Conservation (phyloP, 37 sponge, comb jelly and placozoan species). For the Tethya wilhelma region DNA sequence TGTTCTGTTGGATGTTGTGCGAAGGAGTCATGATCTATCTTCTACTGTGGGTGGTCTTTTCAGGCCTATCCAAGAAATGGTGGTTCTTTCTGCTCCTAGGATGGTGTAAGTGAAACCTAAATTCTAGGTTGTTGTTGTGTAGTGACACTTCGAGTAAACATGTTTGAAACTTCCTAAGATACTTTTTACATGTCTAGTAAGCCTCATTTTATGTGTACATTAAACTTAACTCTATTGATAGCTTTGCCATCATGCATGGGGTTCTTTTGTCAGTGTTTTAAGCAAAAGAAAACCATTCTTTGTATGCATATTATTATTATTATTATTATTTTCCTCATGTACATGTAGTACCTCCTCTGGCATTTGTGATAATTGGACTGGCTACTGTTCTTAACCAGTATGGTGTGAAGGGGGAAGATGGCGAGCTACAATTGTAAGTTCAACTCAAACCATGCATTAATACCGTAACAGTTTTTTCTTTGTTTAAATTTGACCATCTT, state of each 20-base stretch:
- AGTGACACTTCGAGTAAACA: background rate
- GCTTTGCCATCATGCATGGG: background rate
- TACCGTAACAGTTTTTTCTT: no score
- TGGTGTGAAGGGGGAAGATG: constrained; percentile 27
- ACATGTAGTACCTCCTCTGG: constrained; percentile 37
- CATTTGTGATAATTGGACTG: constrained; percentile 45
- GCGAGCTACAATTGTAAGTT: background rate
- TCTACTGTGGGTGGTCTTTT: constrained; percentile 62
- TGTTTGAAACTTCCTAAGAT: no score
- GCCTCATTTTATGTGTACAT: no score
- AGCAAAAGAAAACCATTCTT: background rate
- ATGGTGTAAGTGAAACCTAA: constrained; percentile 33
- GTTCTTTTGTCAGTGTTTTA: background rate
- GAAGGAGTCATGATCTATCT: constrained; percentile 72
- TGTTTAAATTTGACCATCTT: background rate
- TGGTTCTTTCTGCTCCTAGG: constrained; percentile 55
- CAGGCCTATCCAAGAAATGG: constrained; percentile 36
- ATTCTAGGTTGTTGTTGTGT: background rate
- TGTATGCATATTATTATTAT: background rate
- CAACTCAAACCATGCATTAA: background rate
- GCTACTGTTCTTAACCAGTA: constrained; percentile 20
- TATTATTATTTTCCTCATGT: background rate
- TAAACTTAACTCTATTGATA: background rate
- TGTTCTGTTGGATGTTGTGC: constrained; percentile 76
- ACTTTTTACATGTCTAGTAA: no score